These are phyloP conservation scores for Tetragonula clypearis DNA, from an alignment of 1,140 invertebrate species.

Conservation along the genomic window DNA sequence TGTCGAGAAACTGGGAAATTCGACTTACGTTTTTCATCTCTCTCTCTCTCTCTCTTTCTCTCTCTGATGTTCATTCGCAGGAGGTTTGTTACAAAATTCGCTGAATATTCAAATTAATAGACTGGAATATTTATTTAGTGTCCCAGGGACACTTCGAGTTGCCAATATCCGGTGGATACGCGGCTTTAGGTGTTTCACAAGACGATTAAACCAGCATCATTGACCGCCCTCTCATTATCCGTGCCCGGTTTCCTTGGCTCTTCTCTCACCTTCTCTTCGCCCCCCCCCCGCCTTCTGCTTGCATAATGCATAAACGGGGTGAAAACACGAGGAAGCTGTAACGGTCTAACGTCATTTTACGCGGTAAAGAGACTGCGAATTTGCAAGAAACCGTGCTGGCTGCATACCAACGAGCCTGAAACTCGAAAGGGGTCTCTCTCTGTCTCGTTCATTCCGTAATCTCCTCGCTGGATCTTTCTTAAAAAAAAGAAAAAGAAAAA, in stretches of 20 bases:
- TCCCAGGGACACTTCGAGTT: neutral
- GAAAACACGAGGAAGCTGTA: constrained; percentile 68
- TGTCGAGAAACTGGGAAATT: neutral
- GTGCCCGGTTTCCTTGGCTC: constrained; percentile 19
- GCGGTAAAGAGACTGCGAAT: constrained; percentile 62
- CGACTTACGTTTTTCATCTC: too few species aligned
- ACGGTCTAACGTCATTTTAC: constrained; percentile 67
- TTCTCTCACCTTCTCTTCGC: constrained; percentile 16
- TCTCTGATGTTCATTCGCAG: neutral
- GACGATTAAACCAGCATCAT: constrained; percentile 66
- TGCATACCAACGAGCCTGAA: constrained; percentile 55
- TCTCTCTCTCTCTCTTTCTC: too few species aligned
- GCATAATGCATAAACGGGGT: constrained; percentile 71
- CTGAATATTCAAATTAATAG: neutral
- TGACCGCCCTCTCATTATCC: constrained; percentile 67
- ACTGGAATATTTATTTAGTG: neutral
- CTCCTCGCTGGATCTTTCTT: neutral
- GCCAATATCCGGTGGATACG: neutral
- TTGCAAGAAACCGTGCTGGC: constrained; percentile 40
- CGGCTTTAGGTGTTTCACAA: constrained; percentile 61
- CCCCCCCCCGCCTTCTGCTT: constrained; percentile 8
- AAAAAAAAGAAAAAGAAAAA: neutral
- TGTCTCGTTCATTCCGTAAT: constrained; percentile 33
- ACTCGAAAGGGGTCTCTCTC: neutral
- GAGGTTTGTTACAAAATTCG: neutral